Evolutionary conservation across 2,888 invertebrate species (phyloP).

Genomic region (Apomyelois bistriatella): DNA sequence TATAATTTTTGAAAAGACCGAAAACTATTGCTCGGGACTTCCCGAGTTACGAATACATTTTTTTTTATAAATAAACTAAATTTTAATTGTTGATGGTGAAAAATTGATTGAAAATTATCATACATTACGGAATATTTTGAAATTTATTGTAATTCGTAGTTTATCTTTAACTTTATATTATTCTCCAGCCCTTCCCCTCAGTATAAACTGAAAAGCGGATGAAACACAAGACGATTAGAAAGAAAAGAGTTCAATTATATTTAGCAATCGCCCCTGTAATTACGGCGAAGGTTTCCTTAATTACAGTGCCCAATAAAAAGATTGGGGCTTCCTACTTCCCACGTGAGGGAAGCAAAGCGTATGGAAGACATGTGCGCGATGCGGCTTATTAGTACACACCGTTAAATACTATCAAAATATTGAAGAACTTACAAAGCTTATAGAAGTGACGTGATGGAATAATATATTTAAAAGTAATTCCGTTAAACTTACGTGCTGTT

Average conservation of each 20-base stretch:
- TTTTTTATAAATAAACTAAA: no score
- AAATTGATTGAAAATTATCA: no score
- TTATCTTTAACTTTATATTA: background rate
- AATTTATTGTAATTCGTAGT: background rate
- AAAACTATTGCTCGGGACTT: no score
- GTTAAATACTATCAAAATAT: conserved; percentile 60
- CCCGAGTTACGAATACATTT: no score
- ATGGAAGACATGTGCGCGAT: conserved; percentile 58
- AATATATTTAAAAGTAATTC: background rate
- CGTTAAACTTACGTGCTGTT: no score
- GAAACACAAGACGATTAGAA: conserved; percentile 51
- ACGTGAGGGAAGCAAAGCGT: conserved; percentile 50
- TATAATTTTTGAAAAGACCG: no score
- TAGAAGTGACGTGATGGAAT: conserved; percentile 11
- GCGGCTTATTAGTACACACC: conserved; percentile 62
- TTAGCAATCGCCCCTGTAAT: conserved; percentile 78
- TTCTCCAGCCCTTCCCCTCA: background rate
- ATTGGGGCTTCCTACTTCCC: conserved; percentile 74
- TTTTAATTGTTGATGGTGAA: no score
- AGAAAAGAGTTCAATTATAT: conserved; percentile 72
- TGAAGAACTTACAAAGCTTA: conserved; percentile 28
- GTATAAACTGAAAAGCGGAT: conserved; percentile 34
- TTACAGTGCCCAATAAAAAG: conserved; percentile 73
- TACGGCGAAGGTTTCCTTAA: conserved; percentile 73
- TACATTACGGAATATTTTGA: no score